Evolutionary conservation across 2,797 vertebrate species (phyloP).

Genomic region (Anolis apletophallus): DNA sequence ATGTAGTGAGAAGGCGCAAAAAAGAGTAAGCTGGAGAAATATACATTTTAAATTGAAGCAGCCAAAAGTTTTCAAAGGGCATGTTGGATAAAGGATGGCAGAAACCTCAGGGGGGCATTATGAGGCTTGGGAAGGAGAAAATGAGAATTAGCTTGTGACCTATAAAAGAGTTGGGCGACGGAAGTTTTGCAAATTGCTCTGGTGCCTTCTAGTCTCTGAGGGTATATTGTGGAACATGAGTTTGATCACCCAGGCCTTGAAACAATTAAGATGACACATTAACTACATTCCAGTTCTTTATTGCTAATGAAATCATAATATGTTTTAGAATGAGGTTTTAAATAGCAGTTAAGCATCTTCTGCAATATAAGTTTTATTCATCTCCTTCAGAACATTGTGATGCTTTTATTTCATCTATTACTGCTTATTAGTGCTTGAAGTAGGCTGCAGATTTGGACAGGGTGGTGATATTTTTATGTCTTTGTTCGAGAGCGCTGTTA

Average conservation of each 20-base stretch:
- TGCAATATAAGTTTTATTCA: neutral
- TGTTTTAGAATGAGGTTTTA: conserved; percentile 18
- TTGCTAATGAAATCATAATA: conserved; percentile 20
- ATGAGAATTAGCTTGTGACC: conserved; percentile 25
- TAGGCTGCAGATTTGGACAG: neutral
- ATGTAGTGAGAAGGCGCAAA: neutral
- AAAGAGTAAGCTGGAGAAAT: neutral
- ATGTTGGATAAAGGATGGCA: conserved; percentile 5
- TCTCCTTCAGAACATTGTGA: neutral
- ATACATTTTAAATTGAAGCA: neutral
- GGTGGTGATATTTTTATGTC: neutral
- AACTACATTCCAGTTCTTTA: conserved; percentile 18
- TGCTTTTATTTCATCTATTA: neutral
- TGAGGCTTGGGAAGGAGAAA: conserved; percentile 40
- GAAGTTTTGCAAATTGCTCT: conserved; percentile 5
- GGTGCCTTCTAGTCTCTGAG: neutral
- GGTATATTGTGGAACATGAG: rapidly evolving
- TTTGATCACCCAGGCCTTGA: conserved; percentile 32
- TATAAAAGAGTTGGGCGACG: conserved; percentile 12
- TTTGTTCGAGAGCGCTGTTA: neutral
- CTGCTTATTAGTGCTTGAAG: neutral
- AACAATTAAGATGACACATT: conserved; percentile 26
- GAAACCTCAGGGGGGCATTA: neutral
- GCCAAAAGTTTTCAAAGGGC: rapidly evolving
- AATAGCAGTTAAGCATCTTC: neutral